A percentile compares a stretch with the other conserved stretches of the same genome.
Evolutionary conservation across 2,888 invertebrate species (phyloP).

Genomic region (Lithosia quadra): DNA sequence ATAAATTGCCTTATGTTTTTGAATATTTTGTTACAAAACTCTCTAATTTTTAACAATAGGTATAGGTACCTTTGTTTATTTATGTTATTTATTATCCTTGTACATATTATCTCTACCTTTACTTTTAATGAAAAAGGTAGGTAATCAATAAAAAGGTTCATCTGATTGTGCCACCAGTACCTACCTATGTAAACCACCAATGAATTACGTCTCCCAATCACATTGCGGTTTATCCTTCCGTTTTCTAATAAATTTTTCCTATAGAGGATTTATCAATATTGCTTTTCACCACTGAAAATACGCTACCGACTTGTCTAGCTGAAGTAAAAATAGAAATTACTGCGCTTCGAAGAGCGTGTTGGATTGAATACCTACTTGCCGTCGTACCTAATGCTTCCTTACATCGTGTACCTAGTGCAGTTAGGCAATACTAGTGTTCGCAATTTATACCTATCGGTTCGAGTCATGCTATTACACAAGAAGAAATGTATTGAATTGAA

Average conservation of each 20-base stretch:
- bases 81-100: background rate
- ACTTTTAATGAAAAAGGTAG: background rate
- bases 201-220: constrained; percentile 1
- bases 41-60: too few species aligned
- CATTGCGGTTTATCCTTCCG: constrained; percentile 4
- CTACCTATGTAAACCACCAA: background rate
- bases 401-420: background rate
- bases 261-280: background rate
- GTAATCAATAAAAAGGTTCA: constrained; percentile 3
- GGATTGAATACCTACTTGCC: background rate
- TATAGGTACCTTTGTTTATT: too few species aligned
- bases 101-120: too few species aligned
- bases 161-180: background rate
- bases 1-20: too few species aligned
- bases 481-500: too few species aligned
- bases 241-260: background rate
- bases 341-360: background rate
- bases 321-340: background rate
- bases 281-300: background rate
- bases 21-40: too few species aligned
- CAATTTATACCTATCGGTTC: background rate
- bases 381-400: background rate
- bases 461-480: too few species aligned
- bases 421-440: background rate
- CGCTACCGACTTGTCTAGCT: background rate